A percentile compares a stretch with the other conserved stretches of the same genome.
These are phyloP conservation scores for Melolontha melolontha DNA, from an alignment of 2,888 invertebrate genomes.

Conservation along the genomic window DNA sequence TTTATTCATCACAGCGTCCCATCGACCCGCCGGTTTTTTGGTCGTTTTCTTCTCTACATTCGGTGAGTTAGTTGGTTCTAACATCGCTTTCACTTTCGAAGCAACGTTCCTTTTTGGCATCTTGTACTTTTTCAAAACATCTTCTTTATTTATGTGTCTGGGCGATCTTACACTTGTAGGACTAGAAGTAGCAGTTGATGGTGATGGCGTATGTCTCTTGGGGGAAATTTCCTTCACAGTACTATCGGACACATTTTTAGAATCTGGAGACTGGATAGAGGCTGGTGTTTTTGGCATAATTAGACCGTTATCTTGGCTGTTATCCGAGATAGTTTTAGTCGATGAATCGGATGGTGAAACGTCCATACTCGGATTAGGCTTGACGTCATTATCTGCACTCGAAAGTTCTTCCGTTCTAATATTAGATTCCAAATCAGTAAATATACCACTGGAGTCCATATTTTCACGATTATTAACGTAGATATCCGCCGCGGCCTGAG, in stretches of 20 bases:
- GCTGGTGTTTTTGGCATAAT: conserved; percentile 46
- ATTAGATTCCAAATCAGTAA: conserved; percentile 87
- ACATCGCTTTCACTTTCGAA: conserved; percentile 81
- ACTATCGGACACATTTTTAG: conserved; percentile 47
- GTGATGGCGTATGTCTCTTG: conserved; percentile 58
- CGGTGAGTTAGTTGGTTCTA: conserved; percentile 72
- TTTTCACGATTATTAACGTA: conserved; percentile 74
- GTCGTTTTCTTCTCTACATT: conserved; percentile 70
- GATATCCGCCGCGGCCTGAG: conserved; percentile 67
- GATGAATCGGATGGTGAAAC: conserved; percentile 75
- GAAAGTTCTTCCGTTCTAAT: conserved; percentile 65
- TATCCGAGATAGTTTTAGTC: conserved; percentile 69
- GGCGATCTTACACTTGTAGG: conserved; percentile 58
- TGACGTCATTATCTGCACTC: conserved; percentile 50
- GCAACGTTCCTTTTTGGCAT: conserved; percentile 83
- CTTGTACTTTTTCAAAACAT: conserved; percentile 77
- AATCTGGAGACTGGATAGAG: conserved; percentile 39
- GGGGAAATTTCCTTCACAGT: conserved; percentile 51
- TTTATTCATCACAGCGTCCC: conserved; percentile 88
- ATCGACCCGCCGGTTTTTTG: conserved; percentile 75
- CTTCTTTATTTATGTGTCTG: conserved; percentile 64
- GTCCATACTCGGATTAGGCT: conserved; percentile 57
- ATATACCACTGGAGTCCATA: conserved; percentile 92
- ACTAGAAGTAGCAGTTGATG: conserved; percentile 56
- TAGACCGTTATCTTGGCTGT: conserved; percentile 64